A percentile compares a stretch with the other conserved stretches of the same genome.
Evolutionary conservation across 1,140 invertebrate genomes (phyloP).

Genomic region (Diabrotica undecimpunctata): DNA sequence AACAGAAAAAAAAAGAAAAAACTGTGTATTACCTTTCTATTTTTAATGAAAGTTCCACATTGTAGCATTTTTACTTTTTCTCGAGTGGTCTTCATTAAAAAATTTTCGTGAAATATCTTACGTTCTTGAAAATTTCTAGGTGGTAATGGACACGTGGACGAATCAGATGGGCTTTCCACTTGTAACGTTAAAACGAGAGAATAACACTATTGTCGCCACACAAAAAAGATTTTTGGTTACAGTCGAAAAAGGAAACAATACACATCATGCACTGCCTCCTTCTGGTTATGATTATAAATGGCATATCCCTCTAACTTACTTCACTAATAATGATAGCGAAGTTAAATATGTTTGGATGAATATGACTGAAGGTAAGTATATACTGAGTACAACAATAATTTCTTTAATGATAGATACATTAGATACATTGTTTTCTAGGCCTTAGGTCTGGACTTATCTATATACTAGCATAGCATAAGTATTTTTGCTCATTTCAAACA

Average conservation of each 20-base stretch:
- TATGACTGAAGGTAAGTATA: constrained; percentile 61
- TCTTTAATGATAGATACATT: too few relatives aligned
- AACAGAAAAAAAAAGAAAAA: too few relatives aligned
- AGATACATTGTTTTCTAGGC: too few relatives aligned
- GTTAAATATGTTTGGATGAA: constrained; percentile 66
- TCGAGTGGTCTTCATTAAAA: background rate
- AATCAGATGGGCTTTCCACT: constrained; percentile 77
- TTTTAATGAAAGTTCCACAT: too few relatives aligned
- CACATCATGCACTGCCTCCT: constrained; percentile 35
- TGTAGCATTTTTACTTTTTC: constrained; percentile 1
- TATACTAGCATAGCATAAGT: too few relatives aligned
- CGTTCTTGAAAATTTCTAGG: constrained; percentile 40
- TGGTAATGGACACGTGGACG: constrained; percentile 84
- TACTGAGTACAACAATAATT: too few relatives aligned
- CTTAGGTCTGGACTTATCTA: too few relatives aligned
- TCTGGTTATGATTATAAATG: constrained; percentile 60
- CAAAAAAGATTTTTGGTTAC: constrained; percentile 59
- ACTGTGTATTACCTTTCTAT: too few relatives aligned
- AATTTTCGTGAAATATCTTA: background rate
- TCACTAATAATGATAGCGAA: constrained; percentile 55
- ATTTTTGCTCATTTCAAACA: too few relatives aligned
- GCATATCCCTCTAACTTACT: constrained; percentile 75
- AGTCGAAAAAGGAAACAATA: constrained; percentile 43
- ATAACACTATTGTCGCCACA: constrained; percentile 56
- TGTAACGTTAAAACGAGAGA: constrained; percentile 60